Base-by-base conservation (phyloP, 2,113 vertebrate species). In the Pterophyllum scalare region DNA sequence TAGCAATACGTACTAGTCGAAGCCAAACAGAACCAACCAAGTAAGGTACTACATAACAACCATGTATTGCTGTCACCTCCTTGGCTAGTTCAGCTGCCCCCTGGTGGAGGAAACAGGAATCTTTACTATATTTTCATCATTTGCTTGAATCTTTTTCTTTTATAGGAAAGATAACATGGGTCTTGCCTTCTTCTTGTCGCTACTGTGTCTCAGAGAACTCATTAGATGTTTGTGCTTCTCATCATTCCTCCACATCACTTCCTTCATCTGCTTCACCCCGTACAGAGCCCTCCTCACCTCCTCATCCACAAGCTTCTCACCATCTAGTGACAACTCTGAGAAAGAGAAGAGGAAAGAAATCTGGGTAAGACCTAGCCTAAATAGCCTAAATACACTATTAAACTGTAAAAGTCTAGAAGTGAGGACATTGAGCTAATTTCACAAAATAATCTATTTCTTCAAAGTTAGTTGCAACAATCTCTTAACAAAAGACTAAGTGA, bases 251-350 rank as follows among this genome's bases (percentile, higher is more conserved):
- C 95, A 95, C 97, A 98, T 97, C 91, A 96, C 92, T 75, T 96
- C 95, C 96, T 96, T 98, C 96, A 99, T 98, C 93, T 98, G 95
- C 84, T 97, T 98, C 81, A 98, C 94, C 49, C 97, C 97, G 20
- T 94, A 94, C 89, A 99, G 94, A 64, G 97, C 97, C 84, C 94
- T 96, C 81, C 88, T 97, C 92, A 98, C 93, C 59, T 97, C 97
- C 90, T 96, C 95, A 4, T 95, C 96, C 86, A 95, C 91, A 17
- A 96, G 94, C 77, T 92, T 94, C 91, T 97, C 96, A 3, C 96
- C 97, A 74, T 94, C 91, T 88, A 94, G 75, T 11, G 97, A 96
- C 90, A 97, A 87, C 83, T 94, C 98, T 98, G 87, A 83, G 88
- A 91, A 78, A 89, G 20, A 83, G 5, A 14, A 9, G 54, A 24